Evolutionary conservation across 2,888 invertebrate species (phyloP).

Genomic region (Tenthredo scrophulariae): DNA sequence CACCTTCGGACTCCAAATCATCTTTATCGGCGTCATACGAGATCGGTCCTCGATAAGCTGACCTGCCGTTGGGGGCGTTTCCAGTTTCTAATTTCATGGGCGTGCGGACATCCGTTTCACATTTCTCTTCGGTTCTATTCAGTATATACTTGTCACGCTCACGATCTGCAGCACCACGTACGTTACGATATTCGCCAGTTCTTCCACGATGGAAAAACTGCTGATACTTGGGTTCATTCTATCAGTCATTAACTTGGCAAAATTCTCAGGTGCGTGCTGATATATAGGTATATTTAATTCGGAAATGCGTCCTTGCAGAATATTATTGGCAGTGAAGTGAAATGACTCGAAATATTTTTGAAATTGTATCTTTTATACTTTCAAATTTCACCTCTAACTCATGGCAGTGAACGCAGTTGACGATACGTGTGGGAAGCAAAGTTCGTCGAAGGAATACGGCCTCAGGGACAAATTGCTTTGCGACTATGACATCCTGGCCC

Average conservation of each 20-base stretch:
- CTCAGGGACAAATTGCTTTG: neutral
- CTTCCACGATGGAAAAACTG: conserved; percentile 13
- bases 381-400: neutral
- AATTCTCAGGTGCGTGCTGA: conserved; percentile 8
- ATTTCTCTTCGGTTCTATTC: neutral
- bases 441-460: neutral
- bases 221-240: neutral
- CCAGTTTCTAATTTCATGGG: conserved; percentile 25
- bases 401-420: neutral
- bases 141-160: neutral
- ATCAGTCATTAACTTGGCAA: neutral
- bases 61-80: conserved; percentile 33
- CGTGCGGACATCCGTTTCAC: neutral
- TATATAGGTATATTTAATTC: neutral
- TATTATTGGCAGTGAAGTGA: neutral
- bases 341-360: neutral
- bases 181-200: neutral
- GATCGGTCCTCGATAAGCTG: conserved; percentile 27
- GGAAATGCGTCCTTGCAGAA: neutral
- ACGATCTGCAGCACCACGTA: neutral
- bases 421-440: neutral
- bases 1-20: neutral
- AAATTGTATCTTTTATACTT: neutral
- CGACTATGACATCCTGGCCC: conserved; percentile 80
- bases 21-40: neutral